Conservation (phyloP, 2,888 invertebrate genomes). For the Electrophaes corylata region DNA sequence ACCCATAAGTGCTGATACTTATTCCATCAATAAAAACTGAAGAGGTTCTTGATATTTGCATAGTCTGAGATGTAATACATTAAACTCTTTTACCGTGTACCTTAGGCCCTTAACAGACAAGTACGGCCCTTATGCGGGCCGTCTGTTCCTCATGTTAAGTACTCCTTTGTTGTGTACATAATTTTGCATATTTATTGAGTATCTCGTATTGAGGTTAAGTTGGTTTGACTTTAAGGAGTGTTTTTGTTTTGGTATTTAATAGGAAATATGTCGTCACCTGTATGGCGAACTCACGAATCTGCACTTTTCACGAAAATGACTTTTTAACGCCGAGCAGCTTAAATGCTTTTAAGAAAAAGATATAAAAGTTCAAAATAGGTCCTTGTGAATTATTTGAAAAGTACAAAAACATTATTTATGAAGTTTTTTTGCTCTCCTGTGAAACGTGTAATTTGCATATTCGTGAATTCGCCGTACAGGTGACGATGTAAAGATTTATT, state of each 20-base stretch:
- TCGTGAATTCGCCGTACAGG: too few species aligned
- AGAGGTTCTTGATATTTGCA: slow-evolving; percentile 53
- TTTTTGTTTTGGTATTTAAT: slow-evolving; percentile 31
- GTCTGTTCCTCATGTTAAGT: slow-evolving; percentile 50
- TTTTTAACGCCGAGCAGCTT: too few species aligned
- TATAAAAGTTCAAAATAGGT: too few species aligned
- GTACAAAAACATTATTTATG: too few species aligned
- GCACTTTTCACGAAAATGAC: too few species aligned
- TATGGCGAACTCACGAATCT: too few species aligned
- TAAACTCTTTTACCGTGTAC: slow-evolving; percentile 44
- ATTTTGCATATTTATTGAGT: slow-evolving; percentile 52
- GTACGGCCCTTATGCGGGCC: slow-evolving; percentile 60
- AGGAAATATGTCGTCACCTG: too few species aligned
- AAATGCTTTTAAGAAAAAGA: too few species aligned
- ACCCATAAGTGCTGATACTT: not conserved
- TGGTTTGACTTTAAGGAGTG: slow-evolving; percentile 29
- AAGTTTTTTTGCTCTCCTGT: too few species aligned
- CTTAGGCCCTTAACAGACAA: slow-evolving; percentile 10
- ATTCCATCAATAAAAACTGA: slow-evolving; percentile 29
- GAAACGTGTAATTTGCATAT: too few species aligned
- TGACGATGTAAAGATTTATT: too few species aligned
- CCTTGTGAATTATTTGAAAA: too few species aligned
- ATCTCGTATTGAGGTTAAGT: slow-evolving; percentile 38
- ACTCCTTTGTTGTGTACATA: slow-evolving; percentile 48
- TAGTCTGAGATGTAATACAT: slow-evolving; percentile 54